phyloP scores from a whole-genome alignment of 1,140 invertebrate species.

The Drosophila nikananu region DNA sequence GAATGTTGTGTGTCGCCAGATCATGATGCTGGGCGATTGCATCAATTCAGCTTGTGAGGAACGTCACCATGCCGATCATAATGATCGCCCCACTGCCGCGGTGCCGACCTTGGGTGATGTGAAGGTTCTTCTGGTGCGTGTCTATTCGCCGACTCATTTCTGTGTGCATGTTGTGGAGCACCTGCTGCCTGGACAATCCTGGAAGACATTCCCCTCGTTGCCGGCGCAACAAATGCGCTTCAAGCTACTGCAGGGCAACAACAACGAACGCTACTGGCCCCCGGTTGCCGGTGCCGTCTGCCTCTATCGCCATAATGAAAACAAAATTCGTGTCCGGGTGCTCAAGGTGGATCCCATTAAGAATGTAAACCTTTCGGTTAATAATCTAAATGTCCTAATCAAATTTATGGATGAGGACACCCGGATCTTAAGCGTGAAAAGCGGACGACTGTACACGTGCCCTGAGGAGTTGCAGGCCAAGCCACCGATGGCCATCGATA shows the following conservation, averaged over 20 bases:
- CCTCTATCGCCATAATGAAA: neutral
- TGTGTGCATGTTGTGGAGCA: slow-evolving; percentile 58
- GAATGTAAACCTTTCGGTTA: slow-evolving; percentile 19
- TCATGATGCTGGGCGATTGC: slow-evolving; percentile 46
- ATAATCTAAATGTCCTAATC: slow-evolving; percentile 31
- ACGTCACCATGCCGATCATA: slow-evolving; percentile 22
- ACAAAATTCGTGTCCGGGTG: slow-evolving; percentile 35
- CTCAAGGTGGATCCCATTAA: slow-evolving; percentile 45
- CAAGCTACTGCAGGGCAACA: slow-evolving; percentile 16
- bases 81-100: slow-evolving; percentile 4
- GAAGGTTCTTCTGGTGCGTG: slow-evolving; percentile 32
- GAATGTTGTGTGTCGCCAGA: slow-evolving; percentile 22
- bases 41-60: slow-evolving; percentile 18
- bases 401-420: slow-evolving; percentile 59
- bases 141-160: slow-evolving; percentile 56
- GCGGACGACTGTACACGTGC: slow-evolving; percentile 38
- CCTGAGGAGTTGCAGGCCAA: slow-evolving; percentile 2
- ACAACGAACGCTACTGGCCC: slow-evolving; percentile 44
- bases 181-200: slow-evolving; percentile 11
- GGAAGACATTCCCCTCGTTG: neutral
- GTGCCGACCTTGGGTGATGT: slow-evolving; percentile 40
- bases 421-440: slow-evolving; percentile 24
- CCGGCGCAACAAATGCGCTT: slow-evolving; percentile 15
- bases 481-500: slow-evolving; percentile 31
- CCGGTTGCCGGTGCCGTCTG: slow-evolving; percentile 43